Evolutionary conservation across 2,797 vertebrate species (phyloP), one percentile per base, ranked within the genome.

Genomic region (Xyrichtys novacula): DNA sequence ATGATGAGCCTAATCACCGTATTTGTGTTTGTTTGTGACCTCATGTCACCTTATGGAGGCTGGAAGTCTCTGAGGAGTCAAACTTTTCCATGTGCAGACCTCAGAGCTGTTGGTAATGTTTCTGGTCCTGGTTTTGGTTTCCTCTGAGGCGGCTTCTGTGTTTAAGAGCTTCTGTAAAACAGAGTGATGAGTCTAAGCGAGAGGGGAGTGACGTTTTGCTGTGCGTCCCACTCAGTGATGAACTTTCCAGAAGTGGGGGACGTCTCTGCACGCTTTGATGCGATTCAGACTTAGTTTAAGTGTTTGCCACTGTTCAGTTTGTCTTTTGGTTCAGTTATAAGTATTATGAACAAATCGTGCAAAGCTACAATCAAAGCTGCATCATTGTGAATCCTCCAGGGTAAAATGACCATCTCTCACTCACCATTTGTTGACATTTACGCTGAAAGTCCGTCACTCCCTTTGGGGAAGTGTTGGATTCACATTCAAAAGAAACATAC

Each of bases 161-260:
- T 66, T 64, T 39, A 28, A 52, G 26, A 42, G 71, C 52, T 46
- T 23, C 54, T 49, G 55, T 72, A 53, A 49, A 69, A 16, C 38
- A 20, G 39, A 38, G 57, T 19, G 19, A n/a, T 20, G n/a, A 48
- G 9, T 48, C 29, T 65, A 61, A 75, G 39, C 67, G 63, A 55
- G 47, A 56, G 7, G 22, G 32, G 16, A 40, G 23, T 14, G 19
- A 25, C 14, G 20, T 42, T 63, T 55, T 49, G 50, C 8, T 29
- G 50, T 39, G 46, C 16, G 23, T 75, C 78, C 20, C 26, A 1
- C 40, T 34, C 7, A 28, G 1, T 49, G 48, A 73, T 59, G 71
- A 31, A 23, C 62, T 47, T 57, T 19, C 42, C 73, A 76, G 76
- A 75, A 81, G 71, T 70, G 59, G 29, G 26, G 32, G 38, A 9